Evolutionary conservation across 2,888 invertebrate species (phyloP), one percentile per base, ranked within the genome.

Genomic region (Campaea margaritaria): DNA sequence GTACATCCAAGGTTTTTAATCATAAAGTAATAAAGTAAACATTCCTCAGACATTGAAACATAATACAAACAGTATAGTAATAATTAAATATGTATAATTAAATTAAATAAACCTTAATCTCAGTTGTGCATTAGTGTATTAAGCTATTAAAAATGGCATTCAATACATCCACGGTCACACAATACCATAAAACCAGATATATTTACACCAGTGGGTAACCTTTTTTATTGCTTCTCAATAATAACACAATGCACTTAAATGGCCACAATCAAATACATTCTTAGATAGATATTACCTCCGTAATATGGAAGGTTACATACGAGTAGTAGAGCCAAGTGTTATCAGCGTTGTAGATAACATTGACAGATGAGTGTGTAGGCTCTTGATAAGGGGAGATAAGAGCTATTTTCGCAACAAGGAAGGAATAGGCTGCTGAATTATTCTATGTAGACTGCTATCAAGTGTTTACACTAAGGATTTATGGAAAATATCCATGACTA

Each of bases 301-400:
- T 39, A 51, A 11, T 36, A 44, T 8, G 51, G 42, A 56, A 60
- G 58, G 57, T 61, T 55, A 48, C n/a, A 54, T 50, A 0, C 15
- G 11, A 7, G 31, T 9, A 34, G 21, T 47, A 34, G 43, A 34
- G 16, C 21, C 38, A 56, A 69, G 67, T 67, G 76, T 79, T 83
- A 81, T 82, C 83, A 75, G 65, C 70, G 68, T 74, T 82, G 67
- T 64, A 79, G 88, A 88, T 89, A 89, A 84, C 74, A 56, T 73
- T 83, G 84, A 85, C 70, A 86, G 86, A 86, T 87, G 80, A 77
- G 71, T 79, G 72, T 72, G 62, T 62, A 75, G 76, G 65, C 71
- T 64, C 70, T 64, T 79, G 86, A 86, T 86, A 87, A 79, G 63
- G 70, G 71, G 63, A 73, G 77, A 79, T 79, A 77, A 70, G 64